phyloP scores from a whole-genome alignment of 2,888 invertebrate genomes.

The Helicoverpa assulta region DNA sequence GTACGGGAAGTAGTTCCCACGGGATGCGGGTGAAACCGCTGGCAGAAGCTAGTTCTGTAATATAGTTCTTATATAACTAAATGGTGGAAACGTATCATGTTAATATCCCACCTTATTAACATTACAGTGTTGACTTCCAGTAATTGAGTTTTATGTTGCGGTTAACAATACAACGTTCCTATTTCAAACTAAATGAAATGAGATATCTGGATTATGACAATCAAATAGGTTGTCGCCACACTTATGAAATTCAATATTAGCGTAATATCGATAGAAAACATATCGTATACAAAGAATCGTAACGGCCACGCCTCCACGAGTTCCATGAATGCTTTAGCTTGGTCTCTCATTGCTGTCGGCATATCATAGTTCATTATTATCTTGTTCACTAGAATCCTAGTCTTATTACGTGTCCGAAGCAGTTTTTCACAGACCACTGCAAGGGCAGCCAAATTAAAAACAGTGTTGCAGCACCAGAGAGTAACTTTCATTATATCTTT shows the following conservation, averaged over 20 bases:
- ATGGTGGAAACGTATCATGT: no score
- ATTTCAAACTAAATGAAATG: background rate
- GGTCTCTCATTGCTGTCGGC: conserved; percentile 72
- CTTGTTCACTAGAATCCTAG: conserved; percentile 75
- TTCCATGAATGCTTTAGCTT: conserved; percentile 80
- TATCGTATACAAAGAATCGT: conserved; percentile 73
- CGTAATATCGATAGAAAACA: conserved; percentile 80
- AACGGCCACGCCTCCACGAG: conserved; percentile 77
- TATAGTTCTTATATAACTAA: no score
- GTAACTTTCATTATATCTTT: conserved; percentile 62
- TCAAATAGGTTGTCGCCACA: conserved; percentile 79
- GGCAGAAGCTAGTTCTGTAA: no score
- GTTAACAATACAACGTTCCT: no score
- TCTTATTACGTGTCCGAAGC: conserved; percentile 67
- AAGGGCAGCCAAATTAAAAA: conserved; percentile 67
- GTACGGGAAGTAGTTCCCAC: no score
- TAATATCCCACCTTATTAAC: no score
- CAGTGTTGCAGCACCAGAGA: conserved; percentile 67
- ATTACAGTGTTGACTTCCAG: no score
- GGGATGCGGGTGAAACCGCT: no score
- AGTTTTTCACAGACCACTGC: conserved; percentile 74
- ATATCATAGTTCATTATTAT: conserved; percentile 78
- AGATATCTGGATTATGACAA: conserved; percentile 78
- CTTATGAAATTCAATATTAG: conserved; percentile 80
- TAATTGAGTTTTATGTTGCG: no score